Base-by-base conservation (phyloP, 35 echinoderm and acorn worm genomes). In the Acanthaster planci region DNA sequence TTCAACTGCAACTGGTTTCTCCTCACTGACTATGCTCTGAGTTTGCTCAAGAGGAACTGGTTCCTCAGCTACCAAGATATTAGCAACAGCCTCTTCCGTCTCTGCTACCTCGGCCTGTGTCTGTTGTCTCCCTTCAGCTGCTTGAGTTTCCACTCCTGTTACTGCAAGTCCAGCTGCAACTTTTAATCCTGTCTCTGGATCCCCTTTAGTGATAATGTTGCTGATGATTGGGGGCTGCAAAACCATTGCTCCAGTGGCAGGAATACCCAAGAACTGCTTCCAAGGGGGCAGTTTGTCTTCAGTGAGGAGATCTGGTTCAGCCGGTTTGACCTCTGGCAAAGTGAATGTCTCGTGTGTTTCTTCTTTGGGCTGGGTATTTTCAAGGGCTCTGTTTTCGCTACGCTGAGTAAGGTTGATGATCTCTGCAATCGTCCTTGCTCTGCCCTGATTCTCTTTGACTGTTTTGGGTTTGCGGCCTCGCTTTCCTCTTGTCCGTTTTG, bases 81-180 rank as follows among this genome's bases (percentile, higher is more conserved):
- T 75, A 27, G 87, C 87, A 22, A 89, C 67, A 44, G 87, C 87
- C 22, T 82, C 87, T 35, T 89, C 87, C 23, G 39, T 89, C 77
- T 89, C 87, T 57, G 80, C 80, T 42, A 83, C 82, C 60, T 89
- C 85, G 35, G 85, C 53, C 37, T 81, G 80, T 29, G 56, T 87
- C 38, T 83, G 67, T 42, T 86, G 52, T 58, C 38, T 82, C 51
- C 50, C 87, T 27, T 80, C 85, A 40, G 30, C 14, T 12, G 34
- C 7, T 15, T 35, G 64, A 72, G 22, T 34, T 72, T 72, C 64
- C 0, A 72, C 26, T 3, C 34, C 64, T 3, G 64, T 72, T 29
- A 72, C 26, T 34, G 34, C 30, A 0, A 72, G 64, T 2, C 26
- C 23, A 30, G 64, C 26, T 72, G 64, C 64, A 72, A 72, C 29